Conservation (phyloP, 2,797 vertebrate genomes). For the Neopelma chrysocephalum region DNA sequence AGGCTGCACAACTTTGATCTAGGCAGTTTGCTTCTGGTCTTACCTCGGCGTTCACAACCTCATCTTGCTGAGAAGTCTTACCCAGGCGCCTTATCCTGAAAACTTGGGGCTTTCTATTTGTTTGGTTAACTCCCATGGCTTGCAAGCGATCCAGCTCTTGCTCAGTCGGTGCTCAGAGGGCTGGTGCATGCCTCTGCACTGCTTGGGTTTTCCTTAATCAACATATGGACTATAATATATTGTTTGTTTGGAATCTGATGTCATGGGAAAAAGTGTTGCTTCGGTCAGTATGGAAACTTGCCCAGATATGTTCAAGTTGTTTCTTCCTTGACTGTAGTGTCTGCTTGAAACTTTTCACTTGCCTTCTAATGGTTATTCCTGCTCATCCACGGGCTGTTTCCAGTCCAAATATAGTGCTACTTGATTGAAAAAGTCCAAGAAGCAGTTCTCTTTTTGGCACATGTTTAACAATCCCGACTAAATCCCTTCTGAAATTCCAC, state of each 20-base stretch:
- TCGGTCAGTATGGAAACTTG: constrained; percentile 59
- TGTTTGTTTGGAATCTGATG: constrained; percentile 64
- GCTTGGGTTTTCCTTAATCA: constrained; percentile 38
- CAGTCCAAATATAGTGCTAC: constrained; percentile 69
- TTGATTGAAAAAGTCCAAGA: constrained; percentile 27
- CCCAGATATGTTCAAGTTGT: constrained; percentile 32
- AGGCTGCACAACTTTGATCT: neutral
- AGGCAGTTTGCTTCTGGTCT: constrained; percentile 22
- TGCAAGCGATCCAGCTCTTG: neutral
- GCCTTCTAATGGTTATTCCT: constrained; percentile 51
- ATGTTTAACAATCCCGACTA: neutral
- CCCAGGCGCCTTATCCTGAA: constrained; percentile 14
- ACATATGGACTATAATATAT: constrained; percentile 43
- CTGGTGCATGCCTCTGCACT: neutral
- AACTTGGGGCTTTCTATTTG: constrained; percentile 11
- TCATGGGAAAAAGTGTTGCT: constrained; percentile 59
- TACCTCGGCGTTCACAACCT: constrained; percentile 43
- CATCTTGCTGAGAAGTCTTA: constrained; percentile 34
- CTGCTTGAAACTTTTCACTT: constrained; percentile 51
- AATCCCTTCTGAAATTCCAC: constrained; percentile 31
- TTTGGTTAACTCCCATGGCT: constrained; percentile 25
- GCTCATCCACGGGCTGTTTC: constrained; percentile 56
- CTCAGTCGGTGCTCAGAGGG: neutral
- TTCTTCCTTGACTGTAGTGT: constrained; percentile 52
- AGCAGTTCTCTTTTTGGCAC: constrained; percentile 2